Conservation (phyloP, 2,888 invertebrate genomes). For the Pimpla rufipes region DNA sequence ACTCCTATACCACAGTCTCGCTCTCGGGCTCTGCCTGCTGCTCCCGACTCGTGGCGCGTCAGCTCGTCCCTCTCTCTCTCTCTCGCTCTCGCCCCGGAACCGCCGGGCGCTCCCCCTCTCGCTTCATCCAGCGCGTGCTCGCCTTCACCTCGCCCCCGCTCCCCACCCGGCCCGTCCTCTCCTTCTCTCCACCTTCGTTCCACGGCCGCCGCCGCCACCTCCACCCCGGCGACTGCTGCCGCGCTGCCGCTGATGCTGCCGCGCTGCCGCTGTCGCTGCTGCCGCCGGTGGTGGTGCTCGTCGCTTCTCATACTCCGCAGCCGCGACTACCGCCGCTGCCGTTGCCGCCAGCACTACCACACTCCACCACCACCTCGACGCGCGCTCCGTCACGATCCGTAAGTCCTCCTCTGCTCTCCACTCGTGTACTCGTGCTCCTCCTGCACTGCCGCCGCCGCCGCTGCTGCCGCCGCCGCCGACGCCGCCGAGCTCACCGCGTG, state of each 20-base stretch:
- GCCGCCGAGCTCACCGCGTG: slow-evolving; percentile 16
- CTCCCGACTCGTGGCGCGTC: slow-evolving; percentile 69
- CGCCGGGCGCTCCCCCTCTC: slow-evolving; percentile 57
- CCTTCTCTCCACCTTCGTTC: slow-evolving; percentile 64
- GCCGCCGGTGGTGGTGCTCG: slow-evolving; percentile 67
- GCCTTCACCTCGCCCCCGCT: slow-evolving; percentile 42
- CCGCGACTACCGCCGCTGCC: slow-evolving; percentile 68
- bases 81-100: slow-evolving; percentile 59
- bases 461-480: slow-evolving; percentile 48
- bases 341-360: slow-evolving; percentile 50
- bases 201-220: slow-evolving; percentile 67
- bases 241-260: slow-evolving; percentile 46
- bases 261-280: slow-evolving; percentile 64
- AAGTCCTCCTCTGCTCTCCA: slow-evolving; percentile 61
- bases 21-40: slow-evolving; percentile 70
- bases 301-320: slow-evolving; percentile 68
- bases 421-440: slow-evolving; percentile 48
- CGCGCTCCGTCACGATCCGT: slow-evolving; percentile 69
- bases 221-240: slow-evolving; percentile 61
- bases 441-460: slow-evolving; percentile 42
- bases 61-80: slow-evolving; percentile 58
- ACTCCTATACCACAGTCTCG: slow-evolving; percentile 49
- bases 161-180: slow-evolving; percentile 44
- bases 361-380: slow-evolving; percentile 57
- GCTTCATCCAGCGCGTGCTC: slow-evolving; percentile 54